Base-by-base conservation (phyloP, 2,888 invertebrate genomes). In the Dicyrtoma fusca region DNA sequence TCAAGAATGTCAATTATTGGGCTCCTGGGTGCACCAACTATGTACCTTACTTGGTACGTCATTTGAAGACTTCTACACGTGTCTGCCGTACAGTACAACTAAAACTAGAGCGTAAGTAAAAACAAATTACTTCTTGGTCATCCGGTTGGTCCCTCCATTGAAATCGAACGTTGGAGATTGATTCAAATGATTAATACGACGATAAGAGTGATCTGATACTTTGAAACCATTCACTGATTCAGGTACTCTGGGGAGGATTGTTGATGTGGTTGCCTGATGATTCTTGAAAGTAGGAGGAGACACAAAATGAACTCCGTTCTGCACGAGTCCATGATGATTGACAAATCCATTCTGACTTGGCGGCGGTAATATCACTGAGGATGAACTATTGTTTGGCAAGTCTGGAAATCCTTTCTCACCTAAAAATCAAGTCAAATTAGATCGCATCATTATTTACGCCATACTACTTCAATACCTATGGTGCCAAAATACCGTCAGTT, bases 71-170 rank as follows among this genome's bases (percentile, higher is more conserved):
- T n/a, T n/a, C n/a, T n/a, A n/a, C n/a, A n/a, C n/a, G n/a, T n/a
- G n/a, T n/a, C n/a, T n/a, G n/a, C n/a, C n/a, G n/a, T n/a, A n/a
- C n/a, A n/a, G n/a, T n/a, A n/a, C 3, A 49, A 49, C 3, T 17
- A 49, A 34, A 34, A 34, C 4, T 34, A 34, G 34, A 34, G 8
- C 34, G 34, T 5, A 34, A 34, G 34, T 34, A 26, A 61, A 51
- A 14, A 26, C 75, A 76, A 44, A 44, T 62, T 72, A 74, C 74
- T 72, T 72, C 65, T 74, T 74, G 72, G 61, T 78, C 72, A 76
- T 76, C 66, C 80, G 72, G 75, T 79, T 80, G 79, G 79, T 79
- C 79, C 79, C 79, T 79, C 80, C 80, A 80, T 77, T 78, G 72
- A 79, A 79, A 71, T 80, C 80, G 70, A 79, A 79, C 65, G 77